Conservation (phyloP, 2,888 invertebrate species). For the Sthenelais limicola region DNA sequence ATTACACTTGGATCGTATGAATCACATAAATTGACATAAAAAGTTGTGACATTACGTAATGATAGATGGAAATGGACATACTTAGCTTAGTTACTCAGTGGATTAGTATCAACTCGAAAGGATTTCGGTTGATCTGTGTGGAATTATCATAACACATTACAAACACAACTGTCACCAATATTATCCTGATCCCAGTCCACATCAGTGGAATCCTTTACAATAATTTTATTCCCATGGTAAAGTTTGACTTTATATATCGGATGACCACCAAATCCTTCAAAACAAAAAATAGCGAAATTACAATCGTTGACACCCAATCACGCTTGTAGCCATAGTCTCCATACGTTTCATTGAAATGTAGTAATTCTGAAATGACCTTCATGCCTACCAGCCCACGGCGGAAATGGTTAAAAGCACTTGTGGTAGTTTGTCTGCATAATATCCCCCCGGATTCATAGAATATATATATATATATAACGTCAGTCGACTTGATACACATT, state of each 20-base stretch:
- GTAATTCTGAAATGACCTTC: background rate
- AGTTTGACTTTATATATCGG: constrained; percentile 11
- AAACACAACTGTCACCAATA: constrained; percentile 7
- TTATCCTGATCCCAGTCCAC: constrained; percentile 18
- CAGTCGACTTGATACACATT: no score
- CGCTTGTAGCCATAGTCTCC: constrained; percentile 29
- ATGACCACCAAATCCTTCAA: background rate
- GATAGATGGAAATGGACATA: no score
- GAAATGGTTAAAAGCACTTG: constrained; percentile 17
- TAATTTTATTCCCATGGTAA: background rate
- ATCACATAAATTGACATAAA: no score
- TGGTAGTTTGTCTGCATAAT: constrained; percentile 23
- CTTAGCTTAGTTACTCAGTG: no score
- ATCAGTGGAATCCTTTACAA: constrained; percentile 9
- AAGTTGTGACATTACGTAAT: no score
- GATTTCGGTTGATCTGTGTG: no score
- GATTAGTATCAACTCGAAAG: no score
- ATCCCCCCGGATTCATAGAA: background rate
- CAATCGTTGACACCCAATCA: constrained; percentile 18
- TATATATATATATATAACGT: no score
- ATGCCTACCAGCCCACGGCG: background rate
- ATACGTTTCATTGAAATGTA: constrained; percentile 23
- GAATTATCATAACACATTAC: background rate
- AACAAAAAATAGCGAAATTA: constrained; percentile 14
- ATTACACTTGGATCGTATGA: no score